Base-by-base conservation (phyloP, 1,140 invertebrate genomes). In the Nomia melanderi region DNA sequence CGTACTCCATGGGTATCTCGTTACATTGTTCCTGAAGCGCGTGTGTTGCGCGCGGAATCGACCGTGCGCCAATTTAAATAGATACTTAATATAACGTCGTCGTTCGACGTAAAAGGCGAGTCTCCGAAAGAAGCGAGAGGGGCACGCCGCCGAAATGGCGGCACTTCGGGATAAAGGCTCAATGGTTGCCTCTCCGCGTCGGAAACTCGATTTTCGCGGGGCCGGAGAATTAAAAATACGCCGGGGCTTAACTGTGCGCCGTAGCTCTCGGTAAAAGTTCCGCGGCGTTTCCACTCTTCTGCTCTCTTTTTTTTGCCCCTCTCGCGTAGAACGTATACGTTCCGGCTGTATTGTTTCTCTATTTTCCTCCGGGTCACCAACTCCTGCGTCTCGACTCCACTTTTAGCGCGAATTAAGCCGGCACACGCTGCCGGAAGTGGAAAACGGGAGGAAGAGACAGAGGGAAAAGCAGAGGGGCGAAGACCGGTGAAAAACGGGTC, bases 1-100 rank as follows among this genome's bases (percentile, higher is more conserved):
- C 23, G 53, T 69, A n/a, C 47, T 7, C 8, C 7, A 29, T 12
- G 2, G 54, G 39, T 59, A 76, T 76, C 64, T 76, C 65, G 53
- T 57, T 69, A 27, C 53, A 67, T 76, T 69, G 65, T 76, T 75
- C 27, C 73, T 11, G 14, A 53, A 8, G 27, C 39, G 41, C 71
- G 65, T 60, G 71, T 74, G 71, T 65, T 31, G 2, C 17, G 1
- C 33, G 25, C 4, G 62, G 47, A 56, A 31, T 36, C 41, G 60
- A 41, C 60, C 62, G 36, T 65, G 33, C 25, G 20, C 9, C 25
- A n/a, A 74, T 66, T 56, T 36, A 56, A 66, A 54, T 20, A 23
- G 71, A 65, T 56, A 41, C 14, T 29, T 1, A 17, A 4, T 17
- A 36, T 25, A 65, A 65, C 60, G 36, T n/a, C n/a, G n/a, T n/a